Conservation (phyloP, 2,113 vertebrate genomes). For the Hippopotamus amphibius region DNA sequence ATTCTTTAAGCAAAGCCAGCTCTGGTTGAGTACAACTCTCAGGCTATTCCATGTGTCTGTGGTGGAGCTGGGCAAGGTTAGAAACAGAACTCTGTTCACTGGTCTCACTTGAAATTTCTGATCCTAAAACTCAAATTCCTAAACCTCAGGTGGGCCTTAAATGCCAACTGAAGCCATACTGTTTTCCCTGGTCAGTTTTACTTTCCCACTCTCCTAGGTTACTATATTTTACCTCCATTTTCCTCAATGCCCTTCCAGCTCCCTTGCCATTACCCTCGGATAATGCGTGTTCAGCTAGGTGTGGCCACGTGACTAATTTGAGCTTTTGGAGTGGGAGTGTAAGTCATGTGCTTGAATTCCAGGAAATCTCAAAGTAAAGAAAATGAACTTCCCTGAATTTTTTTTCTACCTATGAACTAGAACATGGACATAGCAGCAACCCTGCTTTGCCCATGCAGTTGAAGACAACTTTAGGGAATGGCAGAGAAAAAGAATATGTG, state of each 20-base stretch:
- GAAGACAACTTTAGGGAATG: background rate
- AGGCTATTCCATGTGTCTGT: background rate
- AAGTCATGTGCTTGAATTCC: background rate
- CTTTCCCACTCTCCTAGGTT: background rate
- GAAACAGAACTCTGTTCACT: background rate
- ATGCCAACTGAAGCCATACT: background rate
- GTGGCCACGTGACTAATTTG: background rate
- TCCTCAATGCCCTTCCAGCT: background rate
- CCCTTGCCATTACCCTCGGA: background rate
- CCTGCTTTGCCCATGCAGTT: background rate
- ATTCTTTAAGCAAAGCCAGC: background rate
- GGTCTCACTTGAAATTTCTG: conserved; percentile 13
- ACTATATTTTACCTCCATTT: background rate
- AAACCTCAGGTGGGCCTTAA: background rate
- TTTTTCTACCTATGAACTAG: background rate
- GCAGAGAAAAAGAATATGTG: background rate
- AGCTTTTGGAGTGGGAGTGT: background rate
- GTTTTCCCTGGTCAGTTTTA: background rate
- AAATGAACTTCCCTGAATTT: background rate
- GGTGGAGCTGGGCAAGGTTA: background rate
- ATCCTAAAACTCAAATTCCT: background rate
- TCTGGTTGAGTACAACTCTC: background rate
- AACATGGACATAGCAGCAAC: background rate
- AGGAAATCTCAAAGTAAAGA: background rate
- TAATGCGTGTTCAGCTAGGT: background rate